These are phyloP conservation scores for Diaperis boleti DNA, from an alignment of 2,888 invertebrate genomes.

Conservation along the genomic window DNA sequence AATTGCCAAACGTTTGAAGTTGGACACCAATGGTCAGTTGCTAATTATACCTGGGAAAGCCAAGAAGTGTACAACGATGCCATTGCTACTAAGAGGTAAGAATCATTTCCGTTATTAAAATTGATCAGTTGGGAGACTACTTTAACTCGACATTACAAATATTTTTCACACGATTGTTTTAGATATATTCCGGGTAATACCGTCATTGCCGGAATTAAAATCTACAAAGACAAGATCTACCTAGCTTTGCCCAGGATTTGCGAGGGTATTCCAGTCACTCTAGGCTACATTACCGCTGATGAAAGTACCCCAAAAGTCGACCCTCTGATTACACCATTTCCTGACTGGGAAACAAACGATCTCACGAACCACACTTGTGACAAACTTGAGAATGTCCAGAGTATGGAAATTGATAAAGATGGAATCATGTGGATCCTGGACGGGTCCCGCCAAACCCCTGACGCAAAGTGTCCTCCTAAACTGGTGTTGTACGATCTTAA, in stretches of 20 bases:
- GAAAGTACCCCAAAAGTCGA: conserved; percentile 64
- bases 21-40: conserved; percentile 75
- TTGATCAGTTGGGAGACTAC: too few species aligned
- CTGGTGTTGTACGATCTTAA: conserved; percentile 77
- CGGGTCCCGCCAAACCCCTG: conserved; percentile 68
- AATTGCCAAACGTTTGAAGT: background rate
- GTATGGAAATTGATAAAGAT: conserved; percentile 78
- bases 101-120: too few species aligned
- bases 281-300: conserved; percentile 67
- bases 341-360: conserved; percentile 76
- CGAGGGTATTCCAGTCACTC: conserved; percentile 77
- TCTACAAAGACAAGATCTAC: conserved; percentile 76
- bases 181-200: conserved; percentile 79
- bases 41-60: conserved; percentile 77
- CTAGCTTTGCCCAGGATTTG: conserved; percentile 76
- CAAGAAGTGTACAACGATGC: conserved; percentile 70
- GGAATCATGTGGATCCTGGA: conserved; percentile 80
- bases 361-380: conserved; percentile 66
- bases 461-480: conserved; percentile 75
- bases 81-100: conserved; percentile 68
- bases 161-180: too few species aligned
- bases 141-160: too few species aligned
- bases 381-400: conserved; percentile 79
- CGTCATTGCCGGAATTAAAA: conserved; percentile 76
- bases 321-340: conserved; percentile 74